Evolutionary conservation across 1,140 invertebrate species (phyloP).

Genomic region (Leptinotarsa undecemlineata): DNA sequence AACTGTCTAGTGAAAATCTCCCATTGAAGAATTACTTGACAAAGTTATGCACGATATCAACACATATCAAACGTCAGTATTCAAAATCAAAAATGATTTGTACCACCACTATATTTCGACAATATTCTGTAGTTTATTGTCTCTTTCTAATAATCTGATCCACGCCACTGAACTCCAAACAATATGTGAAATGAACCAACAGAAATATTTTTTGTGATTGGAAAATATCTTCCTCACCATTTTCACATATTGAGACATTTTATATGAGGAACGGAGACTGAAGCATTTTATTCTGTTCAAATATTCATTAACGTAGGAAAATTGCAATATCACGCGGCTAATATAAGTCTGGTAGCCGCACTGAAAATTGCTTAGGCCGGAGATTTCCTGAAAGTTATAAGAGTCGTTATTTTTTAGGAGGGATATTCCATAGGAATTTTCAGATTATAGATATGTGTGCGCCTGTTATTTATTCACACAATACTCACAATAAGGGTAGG

Average conservation of each 20-base stretch:
- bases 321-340: not conserved
- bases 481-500: too few relatives aligned
- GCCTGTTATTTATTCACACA: too few relatives aligned
- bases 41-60: too few relatives aligned
- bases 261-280: not conserved
- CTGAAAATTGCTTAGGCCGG: not conserved
- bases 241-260: not conserved
- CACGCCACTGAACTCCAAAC: not conserved
- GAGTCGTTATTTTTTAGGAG: not conserved
- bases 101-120: too few relatives aligned
- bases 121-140: too few relatives aligned
- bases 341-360: not conserved
- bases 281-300: not conserved
- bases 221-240: not conserved
- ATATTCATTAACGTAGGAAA: conserved; percentile 6
- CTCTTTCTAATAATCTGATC: not conserved
- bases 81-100: too few relatives aligned
- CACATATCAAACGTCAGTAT: too few relatives aligned
- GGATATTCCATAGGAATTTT: too few relatives aligned
- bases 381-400: not conserved
- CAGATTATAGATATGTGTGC: too few relatives aligned
- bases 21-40: too few relatives aligned
- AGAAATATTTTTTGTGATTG: not conserved
- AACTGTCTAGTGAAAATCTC: too few relatives aligned
- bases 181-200: not conserved